Evolutionary conservation across 2,797 vertebrate genomes (phyloP), one percentile per base, ranked within the genome.

Genomic region (Cephalopachus bancanus): DNA sequence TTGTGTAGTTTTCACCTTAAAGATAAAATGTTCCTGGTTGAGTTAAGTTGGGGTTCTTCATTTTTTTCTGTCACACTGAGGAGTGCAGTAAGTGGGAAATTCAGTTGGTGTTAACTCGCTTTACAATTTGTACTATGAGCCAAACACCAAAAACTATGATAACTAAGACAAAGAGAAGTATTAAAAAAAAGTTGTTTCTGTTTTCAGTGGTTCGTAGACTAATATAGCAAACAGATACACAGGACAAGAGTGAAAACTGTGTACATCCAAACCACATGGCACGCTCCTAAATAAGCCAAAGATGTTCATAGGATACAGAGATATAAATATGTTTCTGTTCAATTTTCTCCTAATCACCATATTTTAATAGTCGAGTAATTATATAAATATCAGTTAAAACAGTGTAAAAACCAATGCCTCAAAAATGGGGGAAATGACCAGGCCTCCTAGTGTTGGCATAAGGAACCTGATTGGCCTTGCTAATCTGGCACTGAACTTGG

Each of bases 311-410:
- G 65, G 20, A 7, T 30, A 60, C 15, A 33, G 74, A 76, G 28
- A 74, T 74, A 26, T 30, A 30, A 86, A 37, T 37, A 49, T 37
- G 16, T 60, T 69, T 10, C 53, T 57, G 9, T 69, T 83, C 10
- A 22, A 60, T 22, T 62, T 30, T 55, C 19, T 71, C 24, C 24
- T 33, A 33, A 51, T 15, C 53, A 20, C 11, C 11, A 4, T 51
- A 87, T 81, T 72, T 78, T 75, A 59, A 19, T 49, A 96, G 17
- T 65, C 30, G 16, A 49, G 49, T 89, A 51, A 49, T 64, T 65
- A 33, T 16, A 15, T 51, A 49, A 84, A n/a, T 76, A 3, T 9
- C 15, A 33, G n/a, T 51, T 72, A 87, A 84, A 53, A 85, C 53
- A 75, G 26, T 11, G 49, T 71, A 55, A 76, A 80, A 59, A 24